These are phyloP conservation scores for Lasioglossum albipes DNA, from an alignment of 1,140 invertebrate genomes.

Conservation along the genomic window DNA sequence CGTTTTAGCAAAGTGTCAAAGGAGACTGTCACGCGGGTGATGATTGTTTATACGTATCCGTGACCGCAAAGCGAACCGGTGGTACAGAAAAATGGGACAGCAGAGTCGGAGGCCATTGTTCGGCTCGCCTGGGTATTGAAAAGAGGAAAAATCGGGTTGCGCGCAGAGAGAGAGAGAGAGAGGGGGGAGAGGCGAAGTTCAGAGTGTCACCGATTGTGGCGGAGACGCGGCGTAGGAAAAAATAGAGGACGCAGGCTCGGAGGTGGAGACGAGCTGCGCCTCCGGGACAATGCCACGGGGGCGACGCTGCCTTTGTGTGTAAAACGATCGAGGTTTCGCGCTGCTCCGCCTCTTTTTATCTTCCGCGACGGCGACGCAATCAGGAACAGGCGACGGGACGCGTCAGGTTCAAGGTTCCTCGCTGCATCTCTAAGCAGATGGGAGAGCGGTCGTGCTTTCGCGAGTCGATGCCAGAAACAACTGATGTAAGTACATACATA, in stretches of 20 bases:
- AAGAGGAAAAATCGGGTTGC: not conserved
- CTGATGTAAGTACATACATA: too few relatives aligned
- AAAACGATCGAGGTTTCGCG: constrained; percentile 38
- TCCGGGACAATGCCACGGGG: constrained; percentile 46
- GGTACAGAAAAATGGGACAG: not conserved
- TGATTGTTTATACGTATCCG: too few relatives aligned
- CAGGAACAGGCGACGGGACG: not conserved
- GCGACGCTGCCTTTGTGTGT: constrained; percentile 48
- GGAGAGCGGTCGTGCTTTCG: not conserved
- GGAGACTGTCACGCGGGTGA: too few relatives aligned
- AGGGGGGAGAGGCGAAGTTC: not conserved
- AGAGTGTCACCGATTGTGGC: constrained; percentile 39
- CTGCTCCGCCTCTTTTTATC: constrained; percentile 25
- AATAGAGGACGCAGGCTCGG: not conserved
- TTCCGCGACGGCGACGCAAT: not conserved
- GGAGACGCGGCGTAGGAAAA: not conserved
- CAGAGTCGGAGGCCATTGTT: constrained; percentile 2
- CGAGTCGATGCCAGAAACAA: too few relatives aligned
- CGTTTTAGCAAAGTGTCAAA: too few relatives aligned
- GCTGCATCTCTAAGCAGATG: not conserved
- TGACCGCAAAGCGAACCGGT: not conserved
- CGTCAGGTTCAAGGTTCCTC: not conserved
- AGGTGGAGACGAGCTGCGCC: constrained; percentile 25
- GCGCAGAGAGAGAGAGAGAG: not conserved
- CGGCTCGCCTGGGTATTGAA: too few relatives aligned